Evolutionary conservation across 2,113 vertebrate genomes (phyloP).

Genomic region (Entosphenus tridentatus): DNA sequence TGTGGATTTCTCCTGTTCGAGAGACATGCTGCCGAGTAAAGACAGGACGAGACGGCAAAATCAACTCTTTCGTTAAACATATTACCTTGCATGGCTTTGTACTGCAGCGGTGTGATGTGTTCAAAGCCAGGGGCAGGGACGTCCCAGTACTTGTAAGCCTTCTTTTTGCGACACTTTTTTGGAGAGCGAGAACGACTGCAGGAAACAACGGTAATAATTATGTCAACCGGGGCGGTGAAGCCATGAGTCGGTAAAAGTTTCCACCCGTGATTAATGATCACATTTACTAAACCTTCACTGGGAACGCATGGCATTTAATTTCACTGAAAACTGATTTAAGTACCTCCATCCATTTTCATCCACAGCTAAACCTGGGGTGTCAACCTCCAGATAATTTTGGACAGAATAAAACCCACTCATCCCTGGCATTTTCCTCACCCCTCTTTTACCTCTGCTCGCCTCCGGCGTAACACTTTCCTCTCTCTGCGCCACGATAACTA

Average conservation of each 20-base stretch:
- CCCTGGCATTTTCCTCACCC: conserved; percentile 12
- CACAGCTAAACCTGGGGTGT: too few species aligned
- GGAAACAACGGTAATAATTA: background rate
- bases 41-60: too few species aligned
- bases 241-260: background rate
- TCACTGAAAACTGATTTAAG: too few species aligned
- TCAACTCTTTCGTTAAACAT: too few species aligned
- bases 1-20: too few species aligned
- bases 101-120: conserved; percentile 77
- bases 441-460: conserved; percentile 9
- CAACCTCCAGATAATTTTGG: conserved; percentile 3
- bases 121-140: conserved; percentile 63
- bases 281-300: background rate
- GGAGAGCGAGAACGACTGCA: conserved; percentile 34
- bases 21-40: too few species aligned
- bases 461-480: background rate
- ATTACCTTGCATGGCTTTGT: conserved; percentile 82
- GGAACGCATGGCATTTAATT: background rate
- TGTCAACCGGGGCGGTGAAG: background rate
- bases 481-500: background rate
- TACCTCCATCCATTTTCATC: too few species aligned
- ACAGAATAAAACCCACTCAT: conserved; percentile 12
- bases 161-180: conserved; percentile 68
- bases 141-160: conserved; percentile 74
- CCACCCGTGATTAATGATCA: background rate